Percentiles rank a stretch among this genome's conserved stretches.
Conservation (phyloP, 2,797 vertebrate genomes). For the Decapterus maruadsi region DNA sequence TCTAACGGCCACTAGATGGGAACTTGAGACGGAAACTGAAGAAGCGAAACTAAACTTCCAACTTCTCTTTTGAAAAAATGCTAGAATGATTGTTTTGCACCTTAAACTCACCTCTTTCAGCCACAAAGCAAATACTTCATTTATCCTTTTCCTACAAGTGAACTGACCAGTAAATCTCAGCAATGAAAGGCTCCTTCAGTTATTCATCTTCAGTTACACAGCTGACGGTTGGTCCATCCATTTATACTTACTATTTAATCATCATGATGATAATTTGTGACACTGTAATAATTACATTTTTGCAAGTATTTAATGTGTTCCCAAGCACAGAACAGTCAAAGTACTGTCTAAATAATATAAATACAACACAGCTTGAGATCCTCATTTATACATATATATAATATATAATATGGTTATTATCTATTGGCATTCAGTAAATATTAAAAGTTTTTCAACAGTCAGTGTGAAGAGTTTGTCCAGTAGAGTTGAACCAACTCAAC, state of each 20-base stretch:
- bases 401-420: neutral
- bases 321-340: neutral
- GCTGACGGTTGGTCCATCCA: neutral
- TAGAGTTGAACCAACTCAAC: neutral
- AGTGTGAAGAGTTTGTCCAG: neutral
- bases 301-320: neutral
- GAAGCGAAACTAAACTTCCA: neutral
- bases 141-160: neutral
- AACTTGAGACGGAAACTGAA: neutral
- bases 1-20: conserved; percentile 45
- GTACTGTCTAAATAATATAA: neutral
- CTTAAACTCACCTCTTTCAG: neutral
- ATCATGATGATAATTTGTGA: conserved; percentile 16
- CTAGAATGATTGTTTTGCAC: neutral
- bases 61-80: neutral
- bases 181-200: neutral
- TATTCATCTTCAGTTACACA: conserved; percentile 4
- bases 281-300: neutral
- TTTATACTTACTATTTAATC: neutral
- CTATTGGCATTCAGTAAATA: conserved; percentile 7
- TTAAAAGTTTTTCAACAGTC: conserved; percentile 1
- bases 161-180: neutral
- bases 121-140: neutral
- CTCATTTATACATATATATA: neutral
- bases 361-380: neutral